Conservation (phyloP, 2,888 invertebrate species). For the Dioctria linearis region DNA sequence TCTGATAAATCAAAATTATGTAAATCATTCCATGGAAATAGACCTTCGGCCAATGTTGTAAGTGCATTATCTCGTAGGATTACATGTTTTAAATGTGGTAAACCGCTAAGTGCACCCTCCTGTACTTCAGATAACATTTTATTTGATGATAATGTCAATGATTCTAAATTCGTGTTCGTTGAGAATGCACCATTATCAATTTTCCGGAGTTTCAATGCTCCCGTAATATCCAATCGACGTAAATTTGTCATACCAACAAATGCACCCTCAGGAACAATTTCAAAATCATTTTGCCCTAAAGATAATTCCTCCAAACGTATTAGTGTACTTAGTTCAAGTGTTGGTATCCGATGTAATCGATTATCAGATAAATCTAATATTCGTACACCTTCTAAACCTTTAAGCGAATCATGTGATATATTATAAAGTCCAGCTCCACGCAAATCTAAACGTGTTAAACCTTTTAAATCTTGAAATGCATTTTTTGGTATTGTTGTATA, state of each 20-base stretch:
- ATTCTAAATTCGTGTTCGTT: slow-evolving; percentile 86
- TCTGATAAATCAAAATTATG: slow-evolving; percentile 84
- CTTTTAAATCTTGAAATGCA: slow-evolving; percentile 83
- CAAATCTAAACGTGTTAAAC: slow-evolving; percentile 83
- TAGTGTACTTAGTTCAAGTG: slow-evolving; percentile 80
- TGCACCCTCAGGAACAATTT: slow-evolving; percentile 79
- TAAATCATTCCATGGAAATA: slow-evolving; percentile 85
- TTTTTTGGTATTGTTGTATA: slow-evolving; percentile 84
- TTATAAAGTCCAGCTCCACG: slow-evolving; percentile 86
- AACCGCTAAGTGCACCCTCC: slow-evolving; percentile 82
- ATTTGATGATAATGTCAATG: slow-evolving; percentile 82
- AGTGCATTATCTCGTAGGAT: slow-evolving; percentile 85
- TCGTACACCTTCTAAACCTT: slow-evolving; percentile 82
- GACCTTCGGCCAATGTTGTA: slow-evolving; percentile 81
- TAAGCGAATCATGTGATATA: slow-evolving; percentile 83
- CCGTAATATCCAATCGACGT: slow-evolving; percentile 83
- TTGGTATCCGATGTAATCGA: slow-evolving; percentile 82
- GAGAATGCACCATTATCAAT: slow-evolving; percentile 85
- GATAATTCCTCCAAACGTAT: slow-evolving; percentile 84
- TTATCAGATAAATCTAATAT: slow-evolving; percentile 87
- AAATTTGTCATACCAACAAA: slow-evolving; percentile 86
- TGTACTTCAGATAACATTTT: slow-evolving; percentile 82
- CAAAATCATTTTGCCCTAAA: slow-evolving; percentile 87
- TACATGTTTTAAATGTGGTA: slow-evolving; percentile 84
- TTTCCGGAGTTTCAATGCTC: slow-evolving; percentile 80